These are phyloP conservation scores for Heliconius charithonia DNA, from an alignment of 2,888 invertebrate genomes.

Conservation along the genomic window DNA sequence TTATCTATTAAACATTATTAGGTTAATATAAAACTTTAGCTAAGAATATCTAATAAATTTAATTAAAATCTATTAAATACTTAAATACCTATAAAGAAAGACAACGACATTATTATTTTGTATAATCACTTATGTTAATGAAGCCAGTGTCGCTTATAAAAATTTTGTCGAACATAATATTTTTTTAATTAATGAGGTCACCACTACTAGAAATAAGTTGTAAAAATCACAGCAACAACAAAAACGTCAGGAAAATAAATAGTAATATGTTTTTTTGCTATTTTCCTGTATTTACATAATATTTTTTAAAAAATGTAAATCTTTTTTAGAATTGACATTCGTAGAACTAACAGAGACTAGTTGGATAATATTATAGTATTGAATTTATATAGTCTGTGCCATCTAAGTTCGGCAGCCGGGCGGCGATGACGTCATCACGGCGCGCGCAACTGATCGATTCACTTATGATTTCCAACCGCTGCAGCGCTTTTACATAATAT, in stretches of 20 bases:
- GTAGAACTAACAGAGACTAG: neutral
- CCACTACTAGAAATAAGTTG: no score
- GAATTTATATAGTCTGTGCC: slow-evolving; percentile 24
- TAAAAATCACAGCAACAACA: no score
- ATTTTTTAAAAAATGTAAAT: neutral
- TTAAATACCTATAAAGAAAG: neutral
- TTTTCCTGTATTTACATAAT: neutral
- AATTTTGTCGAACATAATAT: no score
- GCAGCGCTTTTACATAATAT: slow-evolving; percentile 54
- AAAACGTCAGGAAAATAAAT: no score
- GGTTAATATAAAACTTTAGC: neutral
- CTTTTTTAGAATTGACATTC: neutral
- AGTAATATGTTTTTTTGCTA: neutral
- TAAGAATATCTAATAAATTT: neutral
- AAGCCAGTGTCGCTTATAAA: neutral
- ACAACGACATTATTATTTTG: neutral
- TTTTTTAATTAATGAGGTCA: no score
- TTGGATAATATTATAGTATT: slow-evolving; percentile 8
- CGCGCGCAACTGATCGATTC: slow-evolving; percentile 81
- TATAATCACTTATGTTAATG: neutral
- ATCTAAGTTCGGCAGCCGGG: slow-evolving; percentile 62
- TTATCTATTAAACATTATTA: neutral
- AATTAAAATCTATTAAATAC: neutral
- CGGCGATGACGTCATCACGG: slow-evolving; percentile 75
- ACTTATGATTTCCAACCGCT: slow-evolving; percentile 63